Base-by-base conservation (phyloP, 2,113 vertebrate species). In the Chascanopsetta lugubris region DNA sequence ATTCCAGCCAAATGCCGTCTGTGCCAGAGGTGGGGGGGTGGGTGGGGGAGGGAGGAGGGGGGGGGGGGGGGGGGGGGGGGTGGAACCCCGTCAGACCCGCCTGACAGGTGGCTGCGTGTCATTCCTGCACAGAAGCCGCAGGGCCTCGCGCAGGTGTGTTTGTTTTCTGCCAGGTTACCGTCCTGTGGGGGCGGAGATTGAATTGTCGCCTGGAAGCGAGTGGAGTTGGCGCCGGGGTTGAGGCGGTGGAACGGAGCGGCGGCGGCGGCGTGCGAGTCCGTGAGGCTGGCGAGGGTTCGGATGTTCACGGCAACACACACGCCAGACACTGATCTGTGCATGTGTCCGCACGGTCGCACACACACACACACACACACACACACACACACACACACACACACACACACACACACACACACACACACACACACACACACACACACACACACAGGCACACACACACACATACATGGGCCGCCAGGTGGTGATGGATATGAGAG, bases 71-170 rank as follows among this genome's bases (percentile, higher is more conserved):
- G 72, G 0, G 56, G 66, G 24, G 24, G 40, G 59, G 57, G 64
- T 59, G 70, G 58, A 65, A 75, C 66, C 59, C 46, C 8, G 58
- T 56, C 79, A 76, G 72, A 34, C 63, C 61, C 1, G 53, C 32
- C 56, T 63, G 81, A 76, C 84, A 80, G 82, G 69, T 57, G 63
- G 71, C 30, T 12, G 13, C 61, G 18, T 77, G 61, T 69, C 71
- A 70, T 61, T 65, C 61, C 75, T 53, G 69, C 12, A 6, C 34
- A 1, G 24, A 5, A 3, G 71, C 56, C n/a, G 34, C 3, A 1
- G n/a, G n/a, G n/a, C n/a, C 69, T 34, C 58, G 53, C 58, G 30
- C 82, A 80, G 77, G 82, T 85, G 84, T 25, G 55, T 68, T 83
- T 77, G 84, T 73, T 77, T 77, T 32, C 61, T 65, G 54, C 67